These are phyloP conservation scores for Leptinotarsa undecemlineata DNA, from an alignment of 1,140 invertebrate species.

Conservation along the genomic window DNA sequence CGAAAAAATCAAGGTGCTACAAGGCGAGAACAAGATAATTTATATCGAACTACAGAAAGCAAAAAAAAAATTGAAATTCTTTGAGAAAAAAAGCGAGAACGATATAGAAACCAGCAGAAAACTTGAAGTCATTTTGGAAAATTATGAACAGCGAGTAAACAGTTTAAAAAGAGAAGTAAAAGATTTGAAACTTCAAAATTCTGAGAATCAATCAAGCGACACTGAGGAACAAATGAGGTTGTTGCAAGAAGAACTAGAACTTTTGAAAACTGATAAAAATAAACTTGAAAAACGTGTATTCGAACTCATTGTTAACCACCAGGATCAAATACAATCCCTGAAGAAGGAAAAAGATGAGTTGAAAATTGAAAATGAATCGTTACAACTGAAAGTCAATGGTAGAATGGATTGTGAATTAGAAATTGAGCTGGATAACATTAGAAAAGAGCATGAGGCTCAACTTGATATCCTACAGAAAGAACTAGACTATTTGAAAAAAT, in stretches of 20 bases:
- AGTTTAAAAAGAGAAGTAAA: constrained; percentile 39
- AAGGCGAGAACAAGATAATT: constrained; percentile 41
- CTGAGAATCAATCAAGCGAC: background rate
- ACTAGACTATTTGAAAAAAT: background rate
- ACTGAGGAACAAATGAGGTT: background rate
- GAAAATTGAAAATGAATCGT: constrained; percentile 55
- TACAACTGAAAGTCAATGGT: constrained; percentile 20
- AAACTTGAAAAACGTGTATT: constrained; percentile 4
- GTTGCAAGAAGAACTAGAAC: constrained; percentile 10
- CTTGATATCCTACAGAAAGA: constrained; percentile 5
- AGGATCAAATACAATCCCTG: constrained; percentile 52
- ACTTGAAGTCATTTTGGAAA: constrained; percentile 43
- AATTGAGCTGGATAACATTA: constrained; percentile 15
- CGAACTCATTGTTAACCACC: background rate
- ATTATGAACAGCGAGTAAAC: constrained; percentile 45
- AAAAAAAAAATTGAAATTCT: constrained; percentile 24
- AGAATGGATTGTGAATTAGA: constrained; percentile 20
- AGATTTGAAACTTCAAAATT: constrained; percentile 9
- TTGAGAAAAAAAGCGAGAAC: constrained; percentile 37
- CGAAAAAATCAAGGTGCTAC: constrained; percentile 32
- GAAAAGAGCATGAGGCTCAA: constrained; percentile 17
- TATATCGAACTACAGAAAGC: constrained; percentile 36
- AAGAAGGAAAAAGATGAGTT: constrained; percentile 59
- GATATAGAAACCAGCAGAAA: constrained; percentile 42
- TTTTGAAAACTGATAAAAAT: constrained; percentile 8